Percentiles rank a stretch among this genome's conserved stretches.
Evolutionary conservation across 2,888 invertebrate genomes (phyloP).

Genomic region (Drosophila demipolita): DNA sequence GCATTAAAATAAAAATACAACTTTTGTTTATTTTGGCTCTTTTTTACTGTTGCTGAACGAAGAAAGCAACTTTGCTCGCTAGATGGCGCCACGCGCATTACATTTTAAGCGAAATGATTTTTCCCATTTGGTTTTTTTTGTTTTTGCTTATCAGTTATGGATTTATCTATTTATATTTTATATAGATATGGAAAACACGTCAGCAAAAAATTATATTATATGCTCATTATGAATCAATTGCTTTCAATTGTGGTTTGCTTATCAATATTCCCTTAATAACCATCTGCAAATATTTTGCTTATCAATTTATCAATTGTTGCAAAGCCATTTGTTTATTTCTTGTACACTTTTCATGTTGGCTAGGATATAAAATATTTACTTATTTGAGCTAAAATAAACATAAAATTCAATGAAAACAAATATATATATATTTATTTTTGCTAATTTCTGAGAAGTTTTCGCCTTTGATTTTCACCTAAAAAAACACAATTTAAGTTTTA

Average conservation of each 20-base stretch:
- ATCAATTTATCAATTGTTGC: slow-evolving; percentile 8
- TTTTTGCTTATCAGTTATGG: slow-evolving; percentile 9
- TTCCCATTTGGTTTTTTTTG: neutral
- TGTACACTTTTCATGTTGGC: neutral
- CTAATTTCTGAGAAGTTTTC: slow-evolving; percentile 36
- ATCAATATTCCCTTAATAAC: slow-evolving; percentile 12
- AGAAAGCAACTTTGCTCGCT: slow-evolving; percentile 35
- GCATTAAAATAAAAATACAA: slow-evolving; percentile 2
- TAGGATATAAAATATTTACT: neutral
- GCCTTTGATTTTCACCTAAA: slow-evolving; percentile 12
- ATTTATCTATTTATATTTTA: neutral
- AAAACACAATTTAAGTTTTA: slow-evolving; percentile 47
- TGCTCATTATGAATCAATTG: slow-evolving; percentile 47
- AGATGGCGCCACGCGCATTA: slow-evolving; percentile 61
- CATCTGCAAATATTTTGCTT: slow-evolving; percentile 9
- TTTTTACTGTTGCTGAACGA: slow-evolving; percentile 11
- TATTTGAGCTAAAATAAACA: neutral
- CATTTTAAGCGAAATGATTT: slow-evolving; percentile 24
- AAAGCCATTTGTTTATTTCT: slow-evolving; percentile 13
- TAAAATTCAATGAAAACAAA: neutral
- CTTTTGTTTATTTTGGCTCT: slow-evolving; percentile 24
- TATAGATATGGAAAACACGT: neutral
- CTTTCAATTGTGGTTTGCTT: slow-evolving; percentile 29
- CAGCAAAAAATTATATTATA: slow-evolving; percentile 30
- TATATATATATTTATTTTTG: neutral